Base-by-base conservation (phyloP, 2,113 vertebrate genomes). In the Phrynosoma platyrhinos region DNA sequence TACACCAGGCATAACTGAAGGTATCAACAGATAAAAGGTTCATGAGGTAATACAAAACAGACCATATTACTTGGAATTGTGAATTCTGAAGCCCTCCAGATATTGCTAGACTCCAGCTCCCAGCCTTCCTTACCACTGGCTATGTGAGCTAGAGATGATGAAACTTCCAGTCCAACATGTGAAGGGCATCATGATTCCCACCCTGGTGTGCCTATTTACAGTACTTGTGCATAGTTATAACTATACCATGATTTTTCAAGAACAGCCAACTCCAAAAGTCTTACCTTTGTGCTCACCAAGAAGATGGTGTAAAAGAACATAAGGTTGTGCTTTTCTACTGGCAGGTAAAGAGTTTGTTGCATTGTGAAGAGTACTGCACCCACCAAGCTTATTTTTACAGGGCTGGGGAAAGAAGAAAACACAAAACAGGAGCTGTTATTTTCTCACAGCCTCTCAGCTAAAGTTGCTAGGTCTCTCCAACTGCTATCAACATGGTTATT, bases 291-390 rank as follows among this genome's bases (percentile, higher is more conserved):
- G 90, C 95, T 86, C 25, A 99, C 97, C 66, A 97, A 96, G 92
- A 99, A 98, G 92, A 97, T 0, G 5, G 98, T 99, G 91, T 98
- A 99, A 77, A 98, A 75, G 86, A 99, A 98, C 97, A 99, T 94
- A 74, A 99, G 97, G 92, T 98, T 97, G 81, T 98, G 97, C 92
- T 95, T 98, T 93, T 97, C 94, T 69, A 99, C 71, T 21, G 97
- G 97, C 86, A 99, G 97, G 90, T 97, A 96, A 9, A 95, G 91
- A 32, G 93, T 96, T 72, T 97, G 97, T 96, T 99, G 98, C 87
- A 99, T 95, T 20, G 98, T 97, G 90, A 99, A 99, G 93, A 99
- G 93, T 94, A 99, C 93, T 30, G 99, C 97, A 85, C 99, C 99
- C 13, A 99, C 90, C 94, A 99, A 96, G 86, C 98, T 98, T 89